Evolutionary conservation across 2,888 invertebrate species (phyloP), one percentile per base, ranked within the genome.

Genomic region (Mimas tiliae): DNA sequence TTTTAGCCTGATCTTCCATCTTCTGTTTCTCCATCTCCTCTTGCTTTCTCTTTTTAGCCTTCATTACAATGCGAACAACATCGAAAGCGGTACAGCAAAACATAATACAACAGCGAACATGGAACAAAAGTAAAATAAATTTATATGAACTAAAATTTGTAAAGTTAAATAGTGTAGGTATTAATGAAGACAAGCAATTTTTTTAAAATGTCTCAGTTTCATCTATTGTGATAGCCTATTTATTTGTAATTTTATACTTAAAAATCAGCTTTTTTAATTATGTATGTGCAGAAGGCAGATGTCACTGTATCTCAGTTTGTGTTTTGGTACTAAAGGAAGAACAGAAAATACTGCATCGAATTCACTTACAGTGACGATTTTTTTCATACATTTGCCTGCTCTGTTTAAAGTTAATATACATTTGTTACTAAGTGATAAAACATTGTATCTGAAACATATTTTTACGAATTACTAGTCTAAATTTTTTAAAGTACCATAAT

Each of bases 11-110:
- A 74, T 98, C 98, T 90, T 97, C 97, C 73, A 96, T 95, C 85
- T 96, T 96, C 85, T 96, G 96, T 83, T 96, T 97, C 89, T 98
- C 97, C 80, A 96, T 87, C 86, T 97, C 97, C 91, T 98, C 97
- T 84, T 97, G 97, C 71, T 96, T 96, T 90, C 96, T 96, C 89
- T 96, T 95, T 85, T 97, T 96, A 87, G 97, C 97, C 97, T 97
- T 95, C 84, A 82, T 72, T 82, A 90, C 74, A 81, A 74, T 89
- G 81, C 83, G 85, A 84, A 89, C 87, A 92, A 92, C 90, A 94
- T 90, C 92, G 91, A 92, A 94, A 94, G 94, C 94, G 88, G 82
- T 86, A 87, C 88, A 88, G 88, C 89, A 91, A 91, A 91, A 89
- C 83, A 90, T 88, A 90, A 87, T 81, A 84, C 78, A 85, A 87